These are phyloP conservation scores for Sphecodes monilicornis DNA, from an alignment of 2,888 invertebrate genomes.

Conservation along the genomic window DNA sequence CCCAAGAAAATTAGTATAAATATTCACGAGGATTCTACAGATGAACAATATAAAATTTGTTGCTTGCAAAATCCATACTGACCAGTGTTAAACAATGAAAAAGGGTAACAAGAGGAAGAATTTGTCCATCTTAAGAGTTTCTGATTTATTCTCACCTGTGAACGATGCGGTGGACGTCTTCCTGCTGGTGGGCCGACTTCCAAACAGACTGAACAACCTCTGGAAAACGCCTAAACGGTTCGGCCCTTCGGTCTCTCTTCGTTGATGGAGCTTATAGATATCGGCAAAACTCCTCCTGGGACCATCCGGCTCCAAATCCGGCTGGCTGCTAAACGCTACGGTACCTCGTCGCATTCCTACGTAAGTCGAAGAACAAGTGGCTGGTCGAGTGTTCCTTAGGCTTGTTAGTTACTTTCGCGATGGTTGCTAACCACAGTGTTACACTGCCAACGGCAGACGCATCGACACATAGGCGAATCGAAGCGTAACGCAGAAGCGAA, in stretches of 20 bases:
- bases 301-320: slow-evolving; percentile 80
- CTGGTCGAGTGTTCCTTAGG: slow-evolving; percentile 17
- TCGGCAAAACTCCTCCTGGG: slow-evolving; percentile 80
- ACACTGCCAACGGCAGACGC: neutral
- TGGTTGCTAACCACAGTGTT: neutral
- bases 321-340: slow-evolving; percentile 83
- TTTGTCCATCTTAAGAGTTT: neutral
- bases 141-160: slow-evolving; percentile 75
- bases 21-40: too few relatives aligned
- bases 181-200: slow-evolving; percentile 88
- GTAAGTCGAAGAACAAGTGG: slow-evolving; percentile 68
- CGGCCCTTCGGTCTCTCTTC: slow-evolving; percentile 81
- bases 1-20: too few relatives aligned
- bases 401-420: neutral
- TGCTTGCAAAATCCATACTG: neutral
- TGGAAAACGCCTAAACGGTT: slow-evolving; percentile 82
- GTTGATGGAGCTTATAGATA: slow-evolving; percentile 80
- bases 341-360: slow-evolving; percentile 83
- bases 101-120: neutral
- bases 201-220: slow-evolving; percentile 86
- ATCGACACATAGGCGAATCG: slow-evolving; percentile 16
- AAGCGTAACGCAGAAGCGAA: slow-evolving; percentile 53
- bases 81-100: too few relatives aligned
- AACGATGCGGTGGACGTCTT: slow-evolving; percentile 89
- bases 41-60: too few relatives aligned